These are phyloP conservation scores for Dendrolimus kikuchii DNA, from an alignment of 1,140 invertebrate genomes.

Conservation along the genomic window DNA sequence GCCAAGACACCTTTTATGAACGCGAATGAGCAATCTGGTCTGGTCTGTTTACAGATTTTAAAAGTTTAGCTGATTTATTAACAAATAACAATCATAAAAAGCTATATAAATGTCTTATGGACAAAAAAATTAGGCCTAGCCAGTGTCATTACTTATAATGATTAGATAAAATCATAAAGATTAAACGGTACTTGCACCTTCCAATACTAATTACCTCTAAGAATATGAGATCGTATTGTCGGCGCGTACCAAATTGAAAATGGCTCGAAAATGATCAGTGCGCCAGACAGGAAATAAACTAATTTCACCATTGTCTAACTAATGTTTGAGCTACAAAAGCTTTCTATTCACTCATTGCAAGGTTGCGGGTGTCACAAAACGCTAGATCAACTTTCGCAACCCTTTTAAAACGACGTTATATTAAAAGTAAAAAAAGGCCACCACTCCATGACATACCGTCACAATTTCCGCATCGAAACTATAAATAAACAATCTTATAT, in stretches of 20 bases:
- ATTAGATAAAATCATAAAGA: too few relatives aligned
- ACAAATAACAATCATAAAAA: too few relatives aligned
- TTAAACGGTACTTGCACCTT: slow-evolving; percentile 7
- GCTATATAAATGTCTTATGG: too few relatives aligned
- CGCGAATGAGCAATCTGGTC: too few relatives aligned
- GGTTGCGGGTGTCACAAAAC: slow-evolving; percentile 59
- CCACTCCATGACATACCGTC: slow-evolving; percentile 59
- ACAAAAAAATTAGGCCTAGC: too few relatives aligned
- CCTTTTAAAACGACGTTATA: slow-evolving; percentile 49
- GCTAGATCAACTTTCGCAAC: slow-evolving; percentile 57
- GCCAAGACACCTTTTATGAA: too few relatives aligned
- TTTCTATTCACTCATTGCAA: slow-evolving; percentile 62
- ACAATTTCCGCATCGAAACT: slow-evolving; percentile 54
- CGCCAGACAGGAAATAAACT: slow-evolving; percentile 36
- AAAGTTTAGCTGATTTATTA: too few relatives aligned
- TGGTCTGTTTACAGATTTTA: too few relatives aligned
- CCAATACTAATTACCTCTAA: slow-evolving; percentile 21
- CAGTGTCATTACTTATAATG: too few relatives aligned
- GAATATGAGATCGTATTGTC: slow-evolving; percentile 6
- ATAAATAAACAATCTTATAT: slow-evolving; percentile 60
- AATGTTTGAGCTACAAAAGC: slow-evolving; percentile 43
- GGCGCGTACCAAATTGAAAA: background rate
- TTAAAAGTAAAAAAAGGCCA: slow-evolving; percentile 56
- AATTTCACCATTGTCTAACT: slow-evolving; percentile 52
- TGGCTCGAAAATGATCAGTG: background rate